These are phyloP conservation scores for Lycorma delicatula DNA, from an alignment of 1,140 invertebrate species.

Conservation along the genomic window DNA sequence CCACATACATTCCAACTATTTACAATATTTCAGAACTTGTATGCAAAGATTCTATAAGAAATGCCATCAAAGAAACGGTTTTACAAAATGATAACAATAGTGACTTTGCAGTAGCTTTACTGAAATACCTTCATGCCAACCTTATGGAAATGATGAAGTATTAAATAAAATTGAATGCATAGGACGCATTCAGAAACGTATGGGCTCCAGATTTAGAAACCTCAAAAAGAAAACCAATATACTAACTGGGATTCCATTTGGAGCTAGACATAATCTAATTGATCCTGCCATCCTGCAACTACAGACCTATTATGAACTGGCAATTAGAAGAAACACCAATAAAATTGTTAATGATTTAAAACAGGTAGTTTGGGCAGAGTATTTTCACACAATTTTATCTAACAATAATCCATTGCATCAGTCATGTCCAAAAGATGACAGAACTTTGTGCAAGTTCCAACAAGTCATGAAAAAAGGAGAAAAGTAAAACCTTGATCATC, in stretches of 20 bases:
- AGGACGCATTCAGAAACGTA: no score
- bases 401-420: slow-evolving; percentile 19
- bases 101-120: neutral
- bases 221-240: slow-evolving; percentile 11
- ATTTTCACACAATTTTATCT: slow-evolving; percentile 19
- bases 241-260: slow-evolving; percentile 14
- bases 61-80: neutral
- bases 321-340: slow-evolving; percentile 17
- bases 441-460: slow-evolving; percentile 18
- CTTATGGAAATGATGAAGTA: neutral
- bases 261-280: slow-evolving; percentile 14
- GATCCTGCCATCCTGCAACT: slow-evolving; percentile 14
- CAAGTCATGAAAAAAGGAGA: slow-evolving; percentile 5
- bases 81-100: neutral
- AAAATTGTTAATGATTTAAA: slow-evolving; percentile 19
- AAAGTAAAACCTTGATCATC: neutral
- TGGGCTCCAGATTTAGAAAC: slow-evolving; percentile 7
- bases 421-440: slow-evolving; percentile 14
- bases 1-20: neutral
- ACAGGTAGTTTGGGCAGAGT: slow-evolving; percentile 20
- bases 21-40: neutral
- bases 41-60: neutral
- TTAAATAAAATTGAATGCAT: no score
- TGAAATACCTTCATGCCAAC: no score
- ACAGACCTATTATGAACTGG: slow-evolving; percentile 19